Percentiles rank a stretch among this genome's conserved stretches.
Conservation (phyloP, 1,140 invertebrate species). For the Lasioglossum baleicum region DNA sequence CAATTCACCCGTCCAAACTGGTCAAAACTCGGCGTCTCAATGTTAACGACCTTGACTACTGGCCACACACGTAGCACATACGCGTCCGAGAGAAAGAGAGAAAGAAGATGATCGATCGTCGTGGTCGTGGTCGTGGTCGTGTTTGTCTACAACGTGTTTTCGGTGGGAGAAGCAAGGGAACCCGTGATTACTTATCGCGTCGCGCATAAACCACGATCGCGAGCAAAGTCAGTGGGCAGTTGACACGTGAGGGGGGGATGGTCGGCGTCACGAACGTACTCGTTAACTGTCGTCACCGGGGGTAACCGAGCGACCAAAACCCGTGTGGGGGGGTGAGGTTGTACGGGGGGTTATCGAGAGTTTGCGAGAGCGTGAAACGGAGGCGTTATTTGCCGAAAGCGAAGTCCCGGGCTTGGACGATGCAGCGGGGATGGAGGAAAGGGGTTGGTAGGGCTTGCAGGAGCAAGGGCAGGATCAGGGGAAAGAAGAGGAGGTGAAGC, state of each 20-base stretch:
- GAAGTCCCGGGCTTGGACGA: conserved; percentile 9
- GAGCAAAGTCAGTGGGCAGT: conserved; percentile 43
- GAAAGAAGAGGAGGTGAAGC: not conserved
- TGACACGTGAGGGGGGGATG: conserved; percentile 39
- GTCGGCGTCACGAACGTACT: conserved; percentile 56
- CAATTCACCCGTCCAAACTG: not conserved
- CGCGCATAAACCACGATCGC: conserved; percentile 47
- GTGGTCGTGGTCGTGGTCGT: too few species aligned
- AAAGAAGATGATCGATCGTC: too few species aligned
- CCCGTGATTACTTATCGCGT: conserved; percentile 52
- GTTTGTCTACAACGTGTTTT: conserved; percentile 30
- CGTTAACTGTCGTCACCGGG: conserved; percentile 57
- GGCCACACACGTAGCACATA: not conserved
- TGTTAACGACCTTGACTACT: conserved; percentile 31
- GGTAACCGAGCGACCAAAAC: conserved; percentile 12
- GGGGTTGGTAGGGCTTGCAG: not conserved
- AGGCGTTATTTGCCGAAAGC: conserved; percentile 61
- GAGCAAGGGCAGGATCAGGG: not conserved
- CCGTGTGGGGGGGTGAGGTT: not conserved
- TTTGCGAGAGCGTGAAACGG: conserved; percentile 39
- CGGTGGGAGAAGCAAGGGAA: conserved; percentile 1
- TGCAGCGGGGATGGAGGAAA: too few species aligned
- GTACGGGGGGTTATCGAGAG: not conserved
- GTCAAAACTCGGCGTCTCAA: not conserved
- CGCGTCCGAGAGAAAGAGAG: not conserved